Base-by-base conservation (phyloP, 1,140 invertebrate genomes). In the Megalonaias nervosa region DNA sequence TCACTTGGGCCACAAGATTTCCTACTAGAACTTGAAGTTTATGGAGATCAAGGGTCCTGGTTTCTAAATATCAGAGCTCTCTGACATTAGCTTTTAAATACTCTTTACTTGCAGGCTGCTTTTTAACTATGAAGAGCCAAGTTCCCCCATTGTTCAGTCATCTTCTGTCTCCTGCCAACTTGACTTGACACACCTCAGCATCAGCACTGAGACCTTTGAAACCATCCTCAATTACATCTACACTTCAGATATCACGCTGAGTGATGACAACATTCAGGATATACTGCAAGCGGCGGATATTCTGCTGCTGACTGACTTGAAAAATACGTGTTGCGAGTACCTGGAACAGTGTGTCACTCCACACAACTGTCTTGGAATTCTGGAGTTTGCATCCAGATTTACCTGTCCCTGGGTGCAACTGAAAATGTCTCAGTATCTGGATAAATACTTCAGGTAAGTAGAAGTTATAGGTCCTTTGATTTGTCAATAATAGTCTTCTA, bases 211-310 rank as follows among this genome's bases (percentile, higher is more conserved):
- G n/a, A 86, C 84, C 64, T 89, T 89, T 79, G 48, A 80, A 57
- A 82, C 74, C 19, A 87, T 89, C n/a, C 74, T 87, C 19, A 85
- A 88, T 64, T 89, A 87, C 77, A 87, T 89, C 60, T 89, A 88
- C 74, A 89, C 88, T 38, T 82, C 87, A 26, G 80, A 85, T 60
- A 86, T 88, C n/a, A 71, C 58, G 4, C 68, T 89, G 13, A 80
- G 72, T 66, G 80, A 86, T 58, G 85, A 86, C 11, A 89, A 88
- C 66, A 88, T 89, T 75, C 88, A 89, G 73, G 85, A 88, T 64
- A 82, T 88, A 31, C 77, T 89, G 16, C 82, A 89, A 77, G 88
- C 87, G 15, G 82, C 88, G 16, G 88, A 89, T 75, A 66, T 87
- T 19, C 74, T 89, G 14, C 80, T 89, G 1, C 64, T 89, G 72